These are phyloP conservation scores for Macrosiphum euphorbiae DNA, from an alignment of 2,888 invertebrate genomes.

Conservation along the genomic window DNA sequence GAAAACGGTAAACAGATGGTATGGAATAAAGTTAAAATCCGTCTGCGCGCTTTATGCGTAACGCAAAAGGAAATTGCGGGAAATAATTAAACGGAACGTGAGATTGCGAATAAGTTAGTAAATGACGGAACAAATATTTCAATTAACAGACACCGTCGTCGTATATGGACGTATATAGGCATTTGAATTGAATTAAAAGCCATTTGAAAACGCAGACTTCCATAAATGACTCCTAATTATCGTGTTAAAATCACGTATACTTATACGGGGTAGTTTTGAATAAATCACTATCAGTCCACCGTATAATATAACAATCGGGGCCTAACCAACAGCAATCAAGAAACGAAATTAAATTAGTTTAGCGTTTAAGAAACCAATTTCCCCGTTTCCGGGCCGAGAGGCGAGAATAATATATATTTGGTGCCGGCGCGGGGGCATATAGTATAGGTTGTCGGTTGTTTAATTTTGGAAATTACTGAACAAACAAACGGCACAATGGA, in stretches of 20 bases:
- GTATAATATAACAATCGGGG: not conserved
- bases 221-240: constrained; percentile 41
- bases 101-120: constrained; percentile 5
- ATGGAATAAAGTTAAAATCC: not conserved
- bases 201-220: not conserved
- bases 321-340: constrained; percentile 24
- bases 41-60: not conserved
- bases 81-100: constrained; percentile 20
- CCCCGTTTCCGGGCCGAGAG: not conserved
- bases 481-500: constrained; percentile 15
- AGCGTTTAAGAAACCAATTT: constrained; percentile 4
- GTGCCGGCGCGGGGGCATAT: not conserved
- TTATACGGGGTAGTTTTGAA: constrained; percentile 21
- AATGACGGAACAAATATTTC: constrained; percentile 43
- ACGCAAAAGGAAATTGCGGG: constrained; percentile 11
- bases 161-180: not conserved
- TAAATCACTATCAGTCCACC: not conserved
- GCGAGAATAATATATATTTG: not conserved
- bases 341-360: constrained; percentile 14
- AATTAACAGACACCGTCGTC: constrained; percentile 14
- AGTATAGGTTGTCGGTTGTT: constrained; percentile 4
- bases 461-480: constrained; percentile 50
- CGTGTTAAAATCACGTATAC: constrained; percentile 38
- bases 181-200: constrained; percentile 43
- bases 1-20: constrained; percentile 27